These are phyloP conservation scores for Ciconia stormi DNA, from an alignment of 2,113 vertebrate species.

Conservation along the genomic window DNA sequence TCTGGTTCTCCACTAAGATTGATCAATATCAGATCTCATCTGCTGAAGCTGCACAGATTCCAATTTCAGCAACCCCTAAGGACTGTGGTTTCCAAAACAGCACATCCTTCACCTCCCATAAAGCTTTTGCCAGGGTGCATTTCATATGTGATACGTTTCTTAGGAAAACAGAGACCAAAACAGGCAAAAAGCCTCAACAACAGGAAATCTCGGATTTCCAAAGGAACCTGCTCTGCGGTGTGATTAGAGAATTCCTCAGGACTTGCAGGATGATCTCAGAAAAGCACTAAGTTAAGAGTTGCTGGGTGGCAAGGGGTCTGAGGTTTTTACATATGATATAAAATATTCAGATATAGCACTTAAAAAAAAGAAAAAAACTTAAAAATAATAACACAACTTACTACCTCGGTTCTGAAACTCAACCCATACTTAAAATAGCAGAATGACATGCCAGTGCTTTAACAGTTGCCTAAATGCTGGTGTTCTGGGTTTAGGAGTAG, in stretches of 20 bases:
- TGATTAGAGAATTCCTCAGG: not conserved
- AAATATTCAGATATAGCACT: not conserved
- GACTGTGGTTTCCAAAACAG: not conserved
- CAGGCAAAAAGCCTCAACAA: not conserved
- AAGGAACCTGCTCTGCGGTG: not conserved
- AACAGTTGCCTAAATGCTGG: not conserved
- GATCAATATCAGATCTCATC: not conserved
- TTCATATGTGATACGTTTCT: not conserved
- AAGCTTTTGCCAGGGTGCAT: not conserved
- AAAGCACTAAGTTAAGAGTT: not conserved
- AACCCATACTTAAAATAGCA: not conserved
- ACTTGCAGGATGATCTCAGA: not conserved
- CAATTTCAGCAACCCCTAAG: not conserved
- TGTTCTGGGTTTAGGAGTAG: not conserved
- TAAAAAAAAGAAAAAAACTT: not conserved
- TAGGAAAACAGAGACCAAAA: not conserved
- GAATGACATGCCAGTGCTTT: not conserved
- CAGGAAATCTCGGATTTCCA: not conserved
- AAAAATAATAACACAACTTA: not conserved
- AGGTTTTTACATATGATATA: not conserved
- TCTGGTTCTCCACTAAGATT: not conserved
- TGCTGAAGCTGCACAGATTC: not conserved
- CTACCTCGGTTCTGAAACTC: not conserved
- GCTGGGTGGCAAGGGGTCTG: not conserved
- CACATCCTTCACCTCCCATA: not conserved